A percentile compares a stretch with the other conserved stretches of the same genome.
Conservation (phyloP, 2,888 invertebrate species). For the Saturnia japonica region DNA sequence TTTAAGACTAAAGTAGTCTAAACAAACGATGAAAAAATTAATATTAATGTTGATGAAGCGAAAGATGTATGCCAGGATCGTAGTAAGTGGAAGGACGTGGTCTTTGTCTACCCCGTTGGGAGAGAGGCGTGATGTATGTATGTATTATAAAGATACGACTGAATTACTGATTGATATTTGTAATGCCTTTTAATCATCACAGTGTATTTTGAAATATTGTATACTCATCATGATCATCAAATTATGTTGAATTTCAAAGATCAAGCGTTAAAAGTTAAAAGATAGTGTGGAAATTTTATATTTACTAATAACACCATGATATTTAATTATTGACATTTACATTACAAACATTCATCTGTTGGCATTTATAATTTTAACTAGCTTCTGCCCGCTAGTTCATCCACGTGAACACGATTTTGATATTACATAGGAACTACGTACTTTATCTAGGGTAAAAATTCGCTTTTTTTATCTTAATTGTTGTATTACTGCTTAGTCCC, state of each 20-base stretch:
- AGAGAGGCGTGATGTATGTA: too few relatives aligned
- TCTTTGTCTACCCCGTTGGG: too few relatives aligned
- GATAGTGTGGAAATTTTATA: not conserved
- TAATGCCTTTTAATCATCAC: not conserved
- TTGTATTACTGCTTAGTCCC: not conserved
- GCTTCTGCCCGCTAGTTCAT: not conserved
- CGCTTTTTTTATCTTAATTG: not conserved
- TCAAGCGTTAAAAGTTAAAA: not conserved
- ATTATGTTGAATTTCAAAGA: not conserved
- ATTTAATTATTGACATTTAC: not conserved
- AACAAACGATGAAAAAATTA: too few relatives aligned
- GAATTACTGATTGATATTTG: too few relatives aligned
- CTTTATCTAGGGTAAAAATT: not conserved
- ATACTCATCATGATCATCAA: not conserved
- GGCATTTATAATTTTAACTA: not conserved
- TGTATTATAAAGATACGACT: too few relatives aligned
- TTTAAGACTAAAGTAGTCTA: too few relatives aligned
- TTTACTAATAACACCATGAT: not conserved
- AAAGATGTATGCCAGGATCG: too few relatives aligned
- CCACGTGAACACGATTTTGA: not conserved
- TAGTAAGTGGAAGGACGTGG: too few relatives aligned
- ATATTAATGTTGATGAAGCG: too few relatives aligned
- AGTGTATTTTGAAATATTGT: not conserved
- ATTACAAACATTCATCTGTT: slow-evolving; percentile 7
- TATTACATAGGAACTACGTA: not conserved